phyloP scores from a whole-genome alignment of 1,140 invertebrate species.

The Zaprionus ghesquierei region DNA sequence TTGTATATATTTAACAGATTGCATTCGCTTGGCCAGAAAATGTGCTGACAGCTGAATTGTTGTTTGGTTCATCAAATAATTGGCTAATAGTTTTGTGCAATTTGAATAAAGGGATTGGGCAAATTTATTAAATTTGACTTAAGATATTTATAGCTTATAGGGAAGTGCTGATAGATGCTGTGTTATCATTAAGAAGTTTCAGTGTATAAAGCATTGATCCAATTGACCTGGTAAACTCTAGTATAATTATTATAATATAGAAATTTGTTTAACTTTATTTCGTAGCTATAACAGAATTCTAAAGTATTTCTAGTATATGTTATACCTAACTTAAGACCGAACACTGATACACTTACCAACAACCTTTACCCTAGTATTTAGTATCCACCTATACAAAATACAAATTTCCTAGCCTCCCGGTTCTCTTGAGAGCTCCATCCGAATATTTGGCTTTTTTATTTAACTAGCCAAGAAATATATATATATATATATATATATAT shows the following conservation, averaged over 20 bases:
- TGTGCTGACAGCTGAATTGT: constrained; percentile 42
- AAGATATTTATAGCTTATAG: not conserved
- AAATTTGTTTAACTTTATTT: not conserved
- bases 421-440: constrained; percentile 12
- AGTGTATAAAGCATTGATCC: not conserved
- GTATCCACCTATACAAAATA: constrained; percentile 20
- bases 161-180: not conserved
- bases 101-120: not conserved
- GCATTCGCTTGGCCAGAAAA: constrained; percentile 34
- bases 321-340: constrained; percentile 2
- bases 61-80: constrained; percentile 37
- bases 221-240: not conserved
- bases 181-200: not conserved
- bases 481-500: constrained; percentile 11
- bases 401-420: constrained; percentile 33
- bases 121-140: not conserved
- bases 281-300: not conserved
- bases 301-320: not conserved
- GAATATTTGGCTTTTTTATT: constrained; percentile 37
- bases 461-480: constrained; percentile 30
- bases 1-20: constrained; percentile 56
- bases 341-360: constrained; percentile 11
- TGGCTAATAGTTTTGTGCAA: constrained; percentile 3
- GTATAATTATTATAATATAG: not conserved
- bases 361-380: constrained; percentile 15